These are phyloP conservation scores for Rhinoraja longicauda DNA, from an alignment of 2,797 vertebrate genomes.

Conservation along the genomic window DNA sequence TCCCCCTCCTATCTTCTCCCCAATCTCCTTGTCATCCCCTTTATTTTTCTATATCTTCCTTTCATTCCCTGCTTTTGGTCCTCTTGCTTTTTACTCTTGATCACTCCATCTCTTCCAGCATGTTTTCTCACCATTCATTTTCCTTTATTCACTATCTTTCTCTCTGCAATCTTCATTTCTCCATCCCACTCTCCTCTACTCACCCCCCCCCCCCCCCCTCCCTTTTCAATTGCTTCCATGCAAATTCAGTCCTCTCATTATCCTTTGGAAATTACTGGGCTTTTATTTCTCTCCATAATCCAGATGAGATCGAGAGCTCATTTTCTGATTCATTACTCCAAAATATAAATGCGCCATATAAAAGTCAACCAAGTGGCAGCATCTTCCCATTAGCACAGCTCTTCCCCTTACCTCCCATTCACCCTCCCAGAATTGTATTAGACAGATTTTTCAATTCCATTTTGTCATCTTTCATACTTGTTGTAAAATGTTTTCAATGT, in stretches of 20 bases:
- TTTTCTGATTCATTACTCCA: background rate
- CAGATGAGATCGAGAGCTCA: background rate
- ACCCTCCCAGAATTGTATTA: background rate
- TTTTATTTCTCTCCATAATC: background rate
- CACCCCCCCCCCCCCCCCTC: background rate
- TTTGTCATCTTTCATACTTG: background rate
- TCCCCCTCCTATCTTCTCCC: background rate
- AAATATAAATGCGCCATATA: background rate
- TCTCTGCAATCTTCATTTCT: background rate
- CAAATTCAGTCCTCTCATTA: background rate
- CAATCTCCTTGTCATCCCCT: no score
- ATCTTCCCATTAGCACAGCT: background rate
- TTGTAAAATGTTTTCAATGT: background rate
- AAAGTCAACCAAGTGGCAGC: background rate
- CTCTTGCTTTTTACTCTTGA: no score
- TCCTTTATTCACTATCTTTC: background rate
- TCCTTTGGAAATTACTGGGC: background rate
- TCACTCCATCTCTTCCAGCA: background rate
- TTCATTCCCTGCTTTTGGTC: background rate
- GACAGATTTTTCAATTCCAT: background rate
- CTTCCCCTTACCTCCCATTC: background rate
- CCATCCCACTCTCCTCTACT: background rate
- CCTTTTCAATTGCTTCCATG: background rate
- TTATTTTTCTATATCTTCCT: background rate
- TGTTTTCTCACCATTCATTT: background rate